Base-by-base conservation (phyloP, 2,797 vertebrate species). In the Crocodylus rhombifer region DNA sequence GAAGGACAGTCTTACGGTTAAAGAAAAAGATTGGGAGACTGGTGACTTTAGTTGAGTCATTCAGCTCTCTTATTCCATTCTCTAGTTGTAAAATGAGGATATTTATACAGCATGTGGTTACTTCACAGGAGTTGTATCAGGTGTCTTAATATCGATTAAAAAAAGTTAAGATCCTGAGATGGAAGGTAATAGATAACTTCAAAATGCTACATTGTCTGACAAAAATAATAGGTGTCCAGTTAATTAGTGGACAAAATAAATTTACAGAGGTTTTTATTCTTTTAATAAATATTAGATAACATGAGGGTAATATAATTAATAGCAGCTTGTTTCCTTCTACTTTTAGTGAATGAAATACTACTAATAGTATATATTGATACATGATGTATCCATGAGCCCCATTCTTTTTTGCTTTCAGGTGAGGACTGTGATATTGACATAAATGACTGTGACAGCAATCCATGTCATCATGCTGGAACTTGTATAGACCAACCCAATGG, bases 401-500 rank as follows among this genome's bases (percentile, higher is more conserved):
- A 79, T 42, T 85, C 76, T 82, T 51, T 15, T 15, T 80, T 36
- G 20, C 21, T 82, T 15, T 11, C 94, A 98, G 99, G 99, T 80
- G 98, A 99, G 82, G 98, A 98, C 67, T 99, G 99, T 93, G 99
- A 99, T 95, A 97, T 98, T 6, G 98, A 99, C 93, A 91, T 99
- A 86, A 99, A 99, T 2, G 99, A 99, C 95, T 99, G 99, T 85
- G 98, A 99, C 95, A 99, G 99, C 97, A 99, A 98, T 97, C 99
- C 99, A 6, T 99, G 99, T 96, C 99, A 99, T 89, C 99, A 99
- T 3, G 98, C 98, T 33, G 99, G 99, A 83, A 99, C 99, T 93
- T 99, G 99, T 96, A 97, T 98, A 86, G 99, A 99, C 98, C 99
- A 99, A 96, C 98, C 98, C 95, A 99, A 99, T 56, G 98, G 99